Evolutionary conservation across 2,797 vertebrate genomes (phyloP).

Genomic region (Nothura maculosa): DNA sequence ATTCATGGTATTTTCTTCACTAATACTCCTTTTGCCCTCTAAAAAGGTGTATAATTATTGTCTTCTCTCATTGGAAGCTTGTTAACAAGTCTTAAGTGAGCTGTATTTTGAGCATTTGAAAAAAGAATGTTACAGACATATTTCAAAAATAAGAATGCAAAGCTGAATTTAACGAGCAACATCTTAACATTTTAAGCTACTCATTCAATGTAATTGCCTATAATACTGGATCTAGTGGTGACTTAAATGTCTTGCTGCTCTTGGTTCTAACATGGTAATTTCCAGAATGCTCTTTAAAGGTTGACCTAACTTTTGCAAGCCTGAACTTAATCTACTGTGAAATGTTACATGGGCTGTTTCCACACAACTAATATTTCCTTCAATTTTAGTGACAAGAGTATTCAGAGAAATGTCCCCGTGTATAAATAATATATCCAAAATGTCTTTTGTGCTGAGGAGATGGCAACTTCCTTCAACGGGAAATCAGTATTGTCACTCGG

Average conservation of each 20-base stretch:
- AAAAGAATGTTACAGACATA: not conserved
- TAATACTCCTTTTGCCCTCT: not conserved
- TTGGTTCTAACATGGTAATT: not conserved
- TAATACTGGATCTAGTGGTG: not conserved
- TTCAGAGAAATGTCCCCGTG: not conserved
- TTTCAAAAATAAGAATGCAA: not conserved
- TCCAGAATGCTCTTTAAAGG: not conserved
- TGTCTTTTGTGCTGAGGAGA: not conserved
- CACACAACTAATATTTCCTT: not conserved
- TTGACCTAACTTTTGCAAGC: not conserved
- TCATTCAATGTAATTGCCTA: accelerated
- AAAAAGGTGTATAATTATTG: not conserved
- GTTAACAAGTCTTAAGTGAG: not conserved
- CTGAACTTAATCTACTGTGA: not conserved
- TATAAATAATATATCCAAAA: not conserved
- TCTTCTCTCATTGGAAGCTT: not conserved
- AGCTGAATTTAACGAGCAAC: not conserved
- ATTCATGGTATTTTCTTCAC: not conserved
- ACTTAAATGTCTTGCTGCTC: not conserved
- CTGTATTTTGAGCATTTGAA: not conserved
- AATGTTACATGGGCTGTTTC: not conserved
- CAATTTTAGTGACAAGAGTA: not conserved
- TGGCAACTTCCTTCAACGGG: not conserved
- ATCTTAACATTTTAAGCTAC: not conserved
- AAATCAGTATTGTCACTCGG: not conserved